phyloP scores from a whole-genome alignment of 2,888 invertebrate species.

The Lasius fuliginosus region DNA sequence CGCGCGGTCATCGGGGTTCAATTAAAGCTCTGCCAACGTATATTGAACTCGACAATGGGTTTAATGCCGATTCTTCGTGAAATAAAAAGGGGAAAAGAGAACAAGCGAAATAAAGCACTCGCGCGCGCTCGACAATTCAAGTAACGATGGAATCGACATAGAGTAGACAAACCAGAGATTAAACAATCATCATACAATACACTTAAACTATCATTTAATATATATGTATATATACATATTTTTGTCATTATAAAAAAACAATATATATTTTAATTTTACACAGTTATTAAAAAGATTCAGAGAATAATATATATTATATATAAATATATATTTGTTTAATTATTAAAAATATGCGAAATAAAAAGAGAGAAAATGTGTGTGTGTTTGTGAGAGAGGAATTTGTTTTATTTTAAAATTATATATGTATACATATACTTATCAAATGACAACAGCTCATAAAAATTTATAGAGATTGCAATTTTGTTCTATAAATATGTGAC shows the following conservation, averaged over 20 bases:
- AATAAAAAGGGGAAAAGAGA: slow-evolving; percentile 10
- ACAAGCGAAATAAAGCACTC: slow-evolving; percentile 23
- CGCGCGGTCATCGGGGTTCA: slow-evolving; percentile 14
- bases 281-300: background rate
- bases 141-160: slow-evolving; percentile 14
- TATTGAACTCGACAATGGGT: slow-evolving; percentile 46
- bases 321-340: background rate
- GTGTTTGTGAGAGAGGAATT: background rate
- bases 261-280: background rate
- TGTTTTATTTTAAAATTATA: background rate
- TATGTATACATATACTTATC: background rate
- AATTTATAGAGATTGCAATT: background rate
- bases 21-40: slow-evolving; percentile 47
- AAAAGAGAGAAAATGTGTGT: too few species aligned
- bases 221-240: background rate
- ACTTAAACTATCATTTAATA: background rate
- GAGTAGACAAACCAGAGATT: background rate
- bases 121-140: background rate
- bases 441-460: background rate
- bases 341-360: background rate
- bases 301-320: too few species aligned
- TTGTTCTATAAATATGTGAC: background rate
- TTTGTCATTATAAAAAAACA: background rate
- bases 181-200: background rate
- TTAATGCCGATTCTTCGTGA: slow-evolving; percentile 33